Percentiles rank a stretch among this genome's conserved stretches.
These are phyloP conservation scores for Rhinichthys osculus DNA, from an alignment of 2,797 vertebrate genomes.

Conservation along the genomic window DNA sequence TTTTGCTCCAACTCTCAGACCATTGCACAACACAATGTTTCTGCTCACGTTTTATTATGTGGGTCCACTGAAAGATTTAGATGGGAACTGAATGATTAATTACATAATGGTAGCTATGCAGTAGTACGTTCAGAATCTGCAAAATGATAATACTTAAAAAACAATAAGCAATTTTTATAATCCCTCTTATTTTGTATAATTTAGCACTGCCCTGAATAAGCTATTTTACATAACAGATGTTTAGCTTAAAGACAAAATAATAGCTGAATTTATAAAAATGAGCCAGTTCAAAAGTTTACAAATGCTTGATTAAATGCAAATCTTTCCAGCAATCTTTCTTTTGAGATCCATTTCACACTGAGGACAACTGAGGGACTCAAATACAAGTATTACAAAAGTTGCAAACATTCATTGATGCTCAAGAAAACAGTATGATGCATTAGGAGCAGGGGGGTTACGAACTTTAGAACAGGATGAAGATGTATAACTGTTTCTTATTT, in stretches of 20 bases:
- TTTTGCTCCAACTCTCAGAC: not conserved
- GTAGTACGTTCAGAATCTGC: not conserved
- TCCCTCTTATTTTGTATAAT: no score
- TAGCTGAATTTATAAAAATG: not conserved
- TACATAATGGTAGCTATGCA: not conserved
- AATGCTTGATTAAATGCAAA: not conserved
- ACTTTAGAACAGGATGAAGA: not conserved
- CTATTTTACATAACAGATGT: no score
- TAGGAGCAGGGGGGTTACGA: no score
- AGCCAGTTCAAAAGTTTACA: not conserved
- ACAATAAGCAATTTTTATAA: not conserved
- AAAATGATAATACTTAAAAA: not conserved
- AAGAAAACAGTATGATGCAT: no score
- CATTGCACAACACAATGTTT: not conserved
- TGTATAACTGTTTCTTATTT: not conserved
- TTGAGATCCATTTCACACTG: no score
- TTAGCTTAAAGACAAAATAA: not conserved
- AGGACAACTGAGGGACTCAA: no score
- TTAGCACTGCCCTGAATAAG: not conserved
- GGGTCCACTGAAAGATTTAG: not conserved
- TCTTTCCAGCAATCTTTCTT: no score
- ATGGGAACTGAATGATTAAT: not conserved
- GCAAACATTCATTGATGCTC: no score
- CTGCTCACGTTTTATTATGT: not conserved
- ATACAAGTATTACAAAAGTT: no score